Conservation (phyloP, 2,888 invertebrate species). For the Cacoxenus indagator region DNA sequence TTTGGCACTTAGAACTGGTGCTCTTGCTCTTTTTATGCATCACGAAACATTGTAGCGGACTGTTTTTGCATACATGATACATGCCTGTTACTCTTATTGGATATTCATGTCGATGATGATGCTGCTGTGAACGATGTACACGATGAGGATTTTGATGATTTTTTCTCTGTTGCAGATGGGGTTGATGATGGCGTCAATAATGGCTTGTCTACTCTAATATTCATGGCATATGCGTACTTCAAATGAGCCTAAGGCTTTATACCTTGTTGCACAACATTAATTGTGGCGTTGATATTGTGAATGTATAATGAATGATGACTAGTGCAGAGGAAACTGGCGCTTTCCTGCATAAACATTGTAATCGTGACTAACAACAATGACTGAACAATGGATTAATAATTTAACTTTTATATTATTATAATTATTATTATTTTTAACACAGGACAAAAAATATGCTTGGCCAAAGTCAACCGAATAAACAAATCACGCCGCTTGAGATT, state of each 20-base stretch:
- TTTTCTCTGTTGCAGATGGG: slow-evolving; percentile 4
- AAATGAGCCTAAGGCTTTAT: slow-evolving; percentile 59
- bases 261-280: slow-evolving; percentile 50
- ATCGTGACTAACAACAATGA: slow-evolving; percentile 38
- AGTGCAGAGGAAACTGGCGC: not conserved
- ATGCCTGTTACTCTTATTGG: not conserved
- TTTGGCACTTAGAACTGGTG: slow-evolving; percentile 49
- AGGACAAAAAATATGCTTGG: not conserved
- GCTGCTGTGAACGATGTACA: slow-evolving; percentile 27
- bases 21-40: not conserved
- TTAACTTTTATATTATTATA: not conserved
- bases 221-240: slow-evolving; percentile 44
- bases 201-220: slow-evolving; percentile 53
- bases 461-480: too few relatives aligned
- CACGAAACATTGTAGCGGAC: not conserved
- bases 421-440: not conserved
- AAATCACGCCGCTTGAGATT: slow-evolving; percentile 44
- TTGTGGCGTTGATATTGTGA: slow-evolving; percentile 44
- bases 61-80: slow-evolving; percentile 4
- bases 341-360: slow-evolving; percentile 1
- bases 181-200: slow-evolving; percentile 56
- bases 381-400: slow-evolving; percentile 30
- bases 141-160: not conserved
- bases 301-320: not conserved
- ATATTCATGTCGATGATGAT: slow-evolving; percentile 5